These are phyloP conservation scores for Tetraneura akinire DNA, from an alignment of 1,140 invertebrate species.

Conservation along the genomic window DNA sequence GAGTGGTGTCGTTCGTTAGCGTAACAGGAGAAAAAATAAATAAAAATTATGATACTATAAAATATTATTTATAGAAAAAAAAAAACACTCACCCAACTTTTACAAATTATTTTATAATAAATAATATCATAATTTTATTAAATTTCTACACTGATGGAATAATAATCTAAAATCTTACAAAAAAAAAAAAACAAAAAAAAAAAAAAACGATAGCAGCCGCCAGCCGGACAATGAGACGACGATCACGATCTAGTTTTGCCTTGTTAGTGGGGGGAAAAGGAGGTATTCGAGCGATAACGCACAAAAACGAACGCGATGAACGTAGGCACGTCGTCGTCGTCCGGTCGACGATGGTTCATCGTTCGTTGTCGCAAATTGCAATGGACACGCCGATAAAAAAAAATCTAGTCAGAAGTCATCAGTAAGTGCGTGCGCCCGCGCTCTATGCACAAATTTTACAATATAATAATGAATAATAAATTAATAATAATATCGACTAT, in stretches of 20 bases:
- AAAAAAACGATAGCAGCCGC: background rate
- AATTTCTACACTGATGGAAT: no score
- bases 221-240: background rate
- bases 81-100: no score
- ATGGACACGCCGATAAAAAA: background rate
- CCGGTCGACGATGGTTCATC: no score
- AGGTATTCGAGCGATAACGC: slow-evolving; percentile 10
- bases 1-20: background rate
- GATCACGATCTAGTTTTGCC: background rate
- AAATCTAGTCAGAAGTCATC: background rate
- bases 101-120: no score
- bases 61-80: no score
- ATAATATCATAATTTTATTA: no score
- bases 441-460: background rate
- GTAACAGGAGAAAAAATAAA: background rate
- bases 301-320: slow-evolving; percentile 20
- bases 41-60: no score
- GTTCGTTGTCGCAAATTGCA: background rate
- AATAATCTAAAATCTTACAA: no score
- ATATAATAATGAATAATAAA: background rate
- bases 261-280: background rate
- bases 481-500: no score
- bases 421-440: background rate
- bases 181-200: background rate
- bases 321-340: slow-evolving; percentile 1